Evolutionary conservation across 2,888 invertebrate genomes (phyloP), one percentile per base, ranked within the genome.

Genomic region (Athripsodes cinereus): DNA sequence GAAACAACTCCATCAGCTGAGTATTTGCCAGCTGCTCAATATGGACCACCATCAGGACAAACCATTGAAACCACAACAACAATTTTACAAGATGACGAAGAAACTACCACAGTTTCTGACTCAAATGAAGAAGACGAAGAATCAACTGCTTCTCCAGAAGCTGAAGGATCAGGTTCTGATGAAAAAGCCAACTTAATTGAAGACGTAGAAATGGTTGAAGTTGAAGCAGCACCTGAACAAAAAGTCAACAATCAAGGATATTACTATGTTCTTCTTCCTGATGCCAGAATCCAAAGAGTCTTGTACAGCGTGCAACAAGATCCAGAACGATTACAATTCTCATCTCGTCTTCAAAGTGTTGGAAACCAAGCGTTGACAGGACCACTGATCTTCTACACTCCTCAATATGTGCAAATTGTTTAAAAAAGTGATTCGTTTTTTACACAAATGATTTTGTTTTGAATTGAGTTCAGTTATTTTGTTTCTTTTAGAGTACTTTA

Each of bases 1-100:
- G 51, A 35, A 2, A 71, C 16, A 68, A 57, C 64, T 8, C 60
- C 58, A 31, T 46, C 58, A 11, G 22, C 46, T 10, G 58, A 50
- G 22, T 58, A 62, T 44, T 22, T 55, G 13, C 60, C 58, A 19
- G 54, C 60, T 22, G 35, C 35, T 26, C 55, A 47, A 22, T 60
- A 62, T 48, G 60, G 60, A 52, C 22, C 55, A 16, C 64, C 69
- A 16, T 66, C 68, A 18, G 52, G 62, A 13, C 53, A 60, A 11
- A 60, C 63, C 6, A 68, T 70, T 50, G 63, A 64, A 35, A 64
- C 68, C 0, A 66, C 59, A 16, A 35, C 57, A 19, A 22, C 48
- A 19, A 8, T 52, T n/a, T n/a, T 40, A n/a, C 26, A 26, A 26
- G 40, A 40, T 40, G 48, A 22, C 18, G 55, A 46, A 18, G 52